These are phyloP conservation scores for Zaprionus lineosus DNA, from an alignment of 2,888 invertebrate genomes.

Conservation along the genomic window DNA sequence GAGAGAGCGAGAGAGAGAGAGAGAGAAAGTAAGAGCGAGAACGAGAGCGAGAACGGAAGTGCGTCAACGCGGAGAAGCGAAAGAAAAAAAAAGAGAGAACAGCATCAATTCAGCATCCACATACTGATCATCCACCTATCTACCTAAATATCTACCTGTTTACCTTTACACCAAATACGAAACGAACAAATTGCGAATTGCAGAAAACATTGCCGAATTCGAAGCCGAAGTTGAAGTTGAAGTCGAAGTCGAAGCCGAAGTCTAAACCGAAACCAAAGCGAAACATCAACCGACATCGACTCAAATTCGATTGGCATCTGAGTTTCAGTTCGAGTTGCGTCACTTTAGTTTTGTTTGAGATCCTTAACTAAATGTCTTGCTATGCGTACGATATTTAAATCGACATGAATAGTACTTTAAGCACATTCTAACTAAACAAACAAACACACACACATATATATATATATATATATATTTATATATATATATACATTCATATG, in stretches of 20 bases:
- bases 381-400: constrained; percentile 50
- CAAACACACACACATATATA: constrained; percentile 6
- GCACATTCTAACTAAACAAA: constrained; percentile 21
- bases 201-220: constrained; percentile 1
- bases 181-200: constrained; percentile 23
- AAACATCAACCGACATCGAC: constrained; percentile 21
- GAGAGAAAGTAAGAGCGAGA: constrained; percentile 11
- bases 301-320: constrained; percentile 42
- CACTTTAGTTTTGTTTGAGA: constrained; percentile 31
- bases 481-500: constrained; percentile 19
- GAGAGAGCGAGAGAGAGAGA: too few relatives aligned
- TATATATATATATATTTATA: not conserved
- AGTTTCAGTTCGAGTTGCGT: constrained; percentile 42
- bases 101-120: constrained; percentile 12
- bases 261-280: constrained; percentile 46
- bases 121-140: constrained; percentile 5
- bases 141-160: constrained; percentile 20
- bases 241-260: not conserved
- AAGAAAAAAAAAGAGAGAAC: constrained; percentile 5
- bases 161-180: constrained; percentile 13
- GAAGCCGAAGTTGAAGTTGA: not conserved
- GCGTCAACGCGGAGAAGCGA: constrained; percentile 10
- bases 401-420: constrained; percentile 52
- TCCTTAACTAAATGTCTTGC: constrained; percentile 55
- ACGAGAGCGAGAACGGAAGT: too few relatives aligned